Percentiles rank a stretch among this genome's conserved stretches.
phyloP scores from a whole-genome alignment of 2,113 vertebrate genomes.

The Dromas ardeola region DNA sequence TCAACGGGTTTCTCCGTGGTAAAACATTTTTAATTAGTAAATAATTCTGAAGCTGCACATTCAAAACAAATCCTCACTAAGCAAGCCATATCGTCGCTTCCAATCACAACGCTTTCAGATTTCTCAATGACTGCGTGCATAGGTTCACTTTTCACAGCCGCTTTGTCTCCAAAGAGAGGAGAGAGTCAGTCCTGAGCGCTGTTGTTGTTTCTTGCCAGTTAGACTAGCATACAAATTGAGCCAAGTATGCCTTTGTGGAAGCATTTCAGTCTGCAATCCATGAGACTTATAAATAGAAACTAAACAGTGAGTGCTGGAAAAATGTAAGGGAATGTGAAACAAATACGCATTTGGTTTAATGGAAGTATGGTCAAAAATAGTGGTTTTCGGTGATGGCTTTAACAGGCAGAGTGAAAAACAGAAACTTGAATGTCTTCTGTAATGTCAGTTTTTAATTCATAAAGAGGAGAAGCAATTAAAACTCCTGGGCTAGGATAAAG shows the following conservation, averaged over 20 bases:
- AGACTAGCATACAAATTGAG: conserved; percentile 39
- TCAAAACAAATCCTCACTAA: conserved; percentile 65
- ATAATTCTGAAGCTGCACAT: conserved; percentile 68
- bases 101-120: conserved; percentile 30
- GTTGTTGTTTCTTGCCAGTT: conserved; percentile 37
- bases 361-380: not conserved
- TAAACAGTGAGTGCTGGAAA: not conserved
- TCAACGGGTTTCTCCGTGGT: conserved; percentile 53
- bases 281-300: conserved; percentile 13
- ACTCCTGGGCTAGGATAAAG: not conserved
- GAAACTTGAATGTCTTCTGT: not conserved
- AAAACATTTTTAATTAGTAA: conserved; percentile 79
- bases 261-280: not conserved
- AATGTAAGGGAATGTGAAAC: not conserved
- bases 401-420: not conserved
- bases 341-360: not conserved
- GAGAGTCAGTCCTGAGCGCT: not conserved
- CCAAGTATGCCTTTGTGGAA: conserved; percentile 20
- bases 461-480: not conserved
- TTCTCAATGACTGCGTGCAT: conserved; percentile 29
- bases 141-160: not conserved
- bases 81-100: conserved; percentile 23
- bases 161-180: conserved; percentile 9
- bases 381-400: not conserved
- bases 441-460: conserved; percentile 2